Conservation (phyloP, 23 tunicate genomes). For the Styela plicata region DNA sequence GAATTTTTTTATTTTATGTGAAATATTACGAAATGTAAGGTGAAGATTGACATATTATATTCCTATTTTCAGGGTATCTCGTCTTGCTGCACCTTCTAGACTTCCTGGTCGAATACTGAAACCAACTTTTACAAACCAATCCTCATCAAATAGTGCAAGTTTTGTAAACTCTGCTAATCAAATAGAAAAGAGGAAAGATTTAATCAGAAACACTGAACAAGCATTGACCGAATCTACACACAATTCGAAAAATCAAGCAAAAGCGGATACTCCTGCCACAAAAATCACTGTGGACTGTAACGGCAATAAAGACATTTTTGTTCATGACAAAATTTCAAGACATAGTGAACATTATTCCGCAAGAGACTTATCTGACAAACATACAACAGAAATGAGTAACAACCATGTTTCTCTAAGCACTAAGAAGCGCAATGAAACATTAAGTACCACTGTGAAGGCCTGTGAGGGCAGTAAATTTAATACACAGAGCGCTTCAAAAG, state of each 20-base stretch:
- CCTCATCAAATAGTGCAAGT: not conserved
- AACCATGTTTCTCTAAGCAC: not conserved
- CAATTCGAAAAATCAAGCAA: not conserved
- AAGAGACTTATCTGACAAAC: not conserved
- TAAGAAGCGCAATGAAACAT: not conserved
- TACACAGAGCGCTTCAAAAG: not conserved
- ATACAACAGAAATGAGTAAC: not conserved
- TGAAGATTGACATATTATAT: too few species aligned
- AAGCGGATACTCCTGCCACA: not conserved
- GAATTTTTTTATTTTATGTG: too few species aligned
- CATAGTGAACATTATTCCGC: not conserved
- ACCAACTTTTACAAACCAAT: conserved; percentile 8
- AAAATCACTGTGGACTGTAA: conserved; percentile 8
- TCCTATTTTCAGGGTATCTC: conserved; percentile 4
- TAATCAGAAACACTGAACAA: not conserved
- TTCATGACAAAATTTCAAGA: not conserved
- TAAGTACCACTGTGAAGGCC: not conserved
- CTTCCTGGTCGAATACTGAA: conserved; percentile 11
- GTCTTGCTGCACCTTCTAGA: not conserved
- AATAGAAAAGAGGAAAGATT: not conserved
- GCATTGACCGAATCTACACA: not conserved
- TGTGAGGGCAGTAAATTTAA: not conserved
- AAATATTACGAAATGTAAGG: too few species aligned
- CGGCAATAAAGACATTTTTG: not conserved
- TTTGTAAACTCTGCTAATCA: conserved; percentile 12